These are phyloP conservation scores for Adelphocoris suturalis DNA, from an alignment of 2,888 invertebrate genomes.

Conservation along the genomic window DNA sequence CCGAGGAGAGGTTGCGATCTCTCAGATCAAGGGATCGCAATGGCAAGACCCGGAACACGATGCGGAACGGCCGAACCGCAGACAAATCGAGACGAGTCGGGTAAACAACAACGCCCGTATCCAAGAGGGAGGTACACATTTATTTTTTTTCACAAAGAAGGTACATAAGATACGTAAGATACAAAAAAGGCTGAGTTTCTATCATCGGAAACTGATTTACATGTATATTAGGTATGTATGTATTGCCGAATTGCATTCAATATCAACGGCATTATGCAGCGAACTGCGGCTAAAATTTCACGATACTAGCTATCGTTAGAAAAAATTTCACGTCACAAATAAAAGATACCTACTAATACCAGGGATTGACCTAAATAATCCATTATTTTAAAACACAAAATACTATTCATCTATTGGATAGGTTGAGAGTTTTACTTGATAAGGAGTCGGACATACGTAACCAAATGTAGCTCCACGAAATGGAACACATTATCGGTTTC, in stretches of 20 bases:
- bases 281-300: slow-evolving; percentile 1
- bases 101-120: slow-evolving; percentile 31
- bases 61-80: slow-evolving; percentile 56
- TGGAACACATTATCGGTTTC: neutral
- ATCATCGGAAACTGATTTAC: slow-evolving; percentile 37
- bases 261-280: slow-evolving; percentile 32
- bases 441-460: neutral
- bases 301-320: slow-evolving; percentile 7
- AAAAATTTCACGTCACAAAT: slow-evolving; percentile 7
- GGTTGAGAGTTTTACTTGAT: neutral
- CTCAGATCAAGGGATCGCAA: slow-evolving; percentile 9
- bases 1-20: slow-evolving; percentile 32
- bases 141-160: slow-evolving; percentile 53
- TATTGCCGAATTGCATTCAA: slow-evolving; percentile 3
- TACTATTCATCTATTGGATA: neutral
- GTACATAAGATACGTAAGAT: neutral
- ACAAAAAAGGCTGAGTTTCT: slow-evolving; percentile 15
- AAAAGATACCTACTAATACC: neutral
- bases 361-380: slow-evolving; percentile 11
- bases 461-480: neutral
- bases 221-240: neutral
- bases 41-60: slow-evolving; percentile 39
- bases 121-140: slow-evolving; percentile 50
- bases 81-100: slow-evolving; percentile 17
- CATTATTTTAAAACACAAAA: neutral